Evolutionary conservation across 2,113 vertebrate genomes (phyloP).

Genomic region (Electrona antarctica): DNA sequence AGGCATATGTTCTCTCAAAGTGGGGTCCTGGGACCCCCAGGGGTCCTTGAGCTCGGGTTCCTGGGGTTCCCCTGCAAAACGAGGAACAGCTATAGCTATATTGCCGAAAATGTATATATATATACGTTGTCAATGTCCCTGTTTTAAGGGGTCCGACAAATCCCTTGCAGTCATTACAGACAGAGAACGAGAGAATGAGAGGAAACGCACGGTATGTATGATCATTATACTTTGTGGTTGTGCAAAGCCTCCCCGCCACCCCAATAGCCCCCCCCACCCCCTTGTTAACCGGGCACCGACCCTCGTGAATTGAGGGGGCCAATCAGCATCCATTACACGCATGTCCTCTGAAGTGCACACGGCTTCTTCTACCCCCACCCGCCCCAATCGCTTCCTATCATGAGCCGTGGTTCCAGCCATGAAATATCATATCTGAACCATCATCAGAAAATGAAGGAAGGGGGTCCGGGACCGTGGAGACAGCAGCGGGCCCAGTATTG

Average conservation of each 20-base stretch:
- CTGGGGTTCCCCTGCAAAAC: too few species aligned
- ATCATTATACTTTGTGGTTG: constrained; percentile 19
- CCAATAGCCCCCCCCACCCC: constrained; percentile 5
- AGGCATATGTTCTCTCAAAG: too few species aligned
- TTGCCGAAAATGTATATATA: constrained; percentile 34
- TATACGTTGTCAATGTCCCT: constrained; percentile 64
- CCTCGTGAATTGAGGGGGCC: constrained; percentile 59
- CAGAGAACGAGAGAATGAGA: constrained; percentile 23
- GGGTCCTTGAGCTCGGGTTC: too few species aligned
- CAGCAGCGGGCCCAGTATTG: constrained; percentile 64
- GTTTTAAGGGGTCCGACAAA: constrained; percentile 57
- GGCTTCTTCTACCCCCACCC: constrained; percentile 49
- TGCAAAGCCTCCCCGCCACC: too few species aligned
- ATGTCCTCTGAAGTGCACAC: constrained; percentile 63
- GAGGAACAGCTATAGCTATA: constrained; percentile 15
- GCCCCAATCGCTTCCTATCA: constrained; percentile 74
- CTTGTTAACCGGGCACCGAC: constrained; percentile 47
- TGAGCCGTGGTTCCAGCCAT: constrained; percentile 54
- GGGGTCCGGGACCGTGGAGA: constrained; percentile 59
- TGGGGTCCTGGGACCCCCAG: too few species aligned
- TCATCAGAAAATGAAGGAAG: constrained; percentile 64
- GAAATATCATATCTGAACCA: constrained; percentile 81
- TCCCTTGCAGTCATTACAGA: constrained; percentile 54
- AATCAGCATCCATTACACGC: constrained; percentile 81
- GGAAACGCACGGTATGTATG: constrained; percentile 42